Evolutionary conservation across 2,888 invertebrate species (phyloP).

Genomic region (Quadriops clusia): DNA sequence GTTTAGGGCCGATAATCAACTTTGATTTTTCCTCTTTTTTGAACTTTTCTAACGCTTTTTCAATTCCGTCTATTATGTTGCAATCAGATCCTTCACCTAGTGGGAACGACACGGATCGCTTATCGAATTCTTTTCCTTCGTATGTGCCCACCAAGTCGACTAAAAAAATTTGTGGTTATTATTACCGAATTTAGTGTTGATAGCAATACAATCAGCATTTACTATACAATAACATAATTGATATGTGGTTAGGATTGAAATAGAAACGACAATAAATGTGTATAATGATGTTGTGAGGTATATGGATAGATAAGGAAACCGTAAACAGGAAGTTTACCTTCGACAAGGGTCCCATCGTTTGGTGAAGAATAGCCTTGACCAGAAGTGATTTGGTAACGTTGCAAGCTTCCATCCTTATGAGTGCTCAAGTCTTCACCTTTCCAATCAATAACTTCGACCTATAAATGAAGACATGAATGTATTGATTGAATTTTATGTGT

Average conservation of each 20-base stretch:
- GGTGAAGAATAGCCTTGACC: slow-evolving; percentile 66
- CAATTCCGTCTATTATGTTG: slow-evolving; percentile 70
- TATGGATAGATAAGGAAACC: neutral
- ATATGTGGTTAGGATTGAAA: neutral
- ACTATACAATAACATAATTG: neutral
- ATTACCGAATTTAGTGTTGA: slow-evolving; percentile 6
- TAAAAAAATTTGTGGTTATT: slow-evolving; percentile 34
- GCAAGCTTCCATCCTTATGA: slow-evolving; percentile 71
- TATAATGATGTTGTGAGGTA: neutral
- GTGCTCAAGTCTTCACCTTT: slow-evolving; percentile 80
- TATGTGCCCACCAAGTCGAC: slow-evolving; percentile 62
- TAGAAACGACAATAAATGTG: slow-evolving; percentile 2
- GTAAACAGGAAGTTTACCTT: slow-evolving; percentile 46
- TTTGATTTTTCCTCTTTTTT: slow-evolving; percentile 66
- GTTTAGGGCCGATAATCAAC: slow-evolving; percentile 60
- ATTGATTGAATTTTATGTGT: too few species aligned
- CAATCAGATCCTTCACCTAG: slow-evolving; percentile 75
- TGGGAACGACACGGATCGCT: slow-evolving; percentile 66
- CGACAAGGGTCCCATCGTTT: slow-evolving; percentile 70
- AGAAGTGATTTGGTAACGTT: slow-evolving; percentile 53
- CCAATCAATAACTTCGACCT: slow-evolving; percentile 85
- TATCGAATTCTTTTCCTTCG: slow-evolving; percentile 61
- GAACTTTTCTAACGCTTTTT: slow-evolving; percentile 71
- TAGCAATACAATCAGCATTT: neutral
- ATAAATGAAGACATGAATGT: slow-evolving; percentile 18